Base-by-base conservation (phyloP, 2,113 vertebrate genomes). In the Butorides virescens region DNA sequence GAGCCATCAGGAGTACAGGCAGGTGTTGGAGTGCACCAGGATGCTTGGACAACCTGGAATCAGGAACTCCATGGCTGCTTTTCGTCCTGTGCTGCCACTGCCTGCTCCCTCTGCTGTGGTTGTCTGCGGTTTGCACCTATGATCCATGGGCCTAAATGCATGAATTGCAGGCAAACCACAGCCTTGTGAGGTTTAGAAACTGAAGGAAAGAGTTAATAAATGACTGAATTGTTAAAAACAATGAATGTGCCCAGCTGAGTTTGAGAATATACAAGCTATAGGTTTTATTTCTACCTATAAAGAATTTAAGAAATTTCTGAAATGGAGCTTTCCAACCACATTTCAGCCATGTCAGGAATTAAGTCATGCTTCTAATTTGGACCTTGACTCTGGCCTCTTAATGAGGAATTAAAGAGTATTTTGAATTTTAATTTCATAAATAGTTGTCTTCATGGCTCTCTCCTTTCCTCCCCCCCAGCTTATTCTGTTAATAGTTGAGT, bases 1-100 rank as follows among this genome's bases (percentile, higher is more conserved):
- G 59, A 77, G 15, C 30, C 36, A 17, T 4, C 2, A 2, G 34
- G 37, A 90, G 22, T 22, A 50, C 4, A 32, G 0, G 0, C 53
- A 79, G 36, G 6, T 62, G 27, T 34, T 90, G 77, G 14, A 70
- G n/a, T 27, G 50, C 39, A 52, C 12, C 0, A 1, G 79, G 19
- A 37, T 27, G 4, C 29, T 80, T 80, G 63, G 34, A 56, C 7
- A 2, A 59, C 18, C 18, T 52, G 23, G 19, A 66, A 26, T 70
- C 49, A 27, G 18, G 20, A 72, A 13, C 59, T 2, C 71, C 5
- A 2, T 9, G 19, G 12, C 9, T 73, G 30, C 18, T 86, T 73
- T 80, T 52, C 62, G 44, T 15, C 36, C 26, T 42, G 22, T 20
- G 37, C 32, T 79, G n/a, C 29, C 30, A 13, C 18, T 56, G 19